These are phyloP conservation scores for Trogon melanurus DNA, from an alignment of 2,113 vertebrate species.

Conservation along the genomic window DNA sequence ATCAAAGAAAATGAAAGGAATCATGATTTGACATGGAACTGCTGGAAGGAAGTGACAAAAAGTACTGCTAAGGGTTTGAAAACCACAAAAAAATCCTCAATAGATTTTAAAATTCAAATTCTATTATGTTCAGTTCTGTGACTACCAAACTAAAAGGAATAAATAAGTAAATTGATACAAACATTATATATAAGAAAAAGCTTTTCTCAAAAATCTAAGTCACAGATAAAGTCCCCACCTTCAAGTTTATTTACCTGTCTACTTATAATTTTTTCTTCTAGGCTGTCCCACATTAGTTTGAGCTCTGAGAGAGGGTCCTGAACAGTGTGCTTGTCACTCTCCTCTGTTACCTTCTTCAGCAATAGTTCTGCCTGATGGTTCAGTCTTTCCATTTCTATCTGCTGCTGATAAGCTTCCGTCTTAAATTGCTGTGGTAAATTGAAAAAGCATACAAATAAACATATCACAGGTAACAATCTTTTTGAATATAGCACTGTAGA, in stretches of 20 bases:
- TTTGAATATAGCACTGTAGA: neutral
- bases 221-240: neutral
- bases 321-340: conserved; percentile 86
- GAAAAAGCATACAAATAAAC: neutral
- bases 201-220: neutral
- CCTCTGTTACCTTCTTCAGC: conserved; percentile 90
- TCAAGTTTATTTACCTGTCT: conserved; percentile 84
- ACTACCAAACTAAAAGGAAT: neutral
- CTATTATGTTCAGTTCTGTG: neutral
- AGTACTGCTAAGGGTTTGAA: neutral
- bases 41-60: neutral
- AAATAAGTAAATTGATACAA: neutral
- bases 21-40: neutral
- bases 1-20: neutral
- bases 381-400: conserved; percentile 97
- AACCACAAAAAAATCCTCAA: neutral
- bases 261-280: conserved; percentile 93
- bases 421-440: conserved; percentile 88
- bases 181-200: neutral
- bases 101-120: neutral
- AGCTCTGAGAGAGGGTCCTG: conserved; percentile 93
- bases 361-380: conserved; percentile 93
- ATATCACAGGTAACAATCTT: neutral
- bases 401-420: conserved; percentile 92
- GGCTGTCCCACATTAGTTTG: conserved; percentile 88